These are phyloP conservation scores for Dicrostonyx torquatus DNA, from an alignment of 2,797 vertebrate species.

Conservation along the genomic window DNA sequence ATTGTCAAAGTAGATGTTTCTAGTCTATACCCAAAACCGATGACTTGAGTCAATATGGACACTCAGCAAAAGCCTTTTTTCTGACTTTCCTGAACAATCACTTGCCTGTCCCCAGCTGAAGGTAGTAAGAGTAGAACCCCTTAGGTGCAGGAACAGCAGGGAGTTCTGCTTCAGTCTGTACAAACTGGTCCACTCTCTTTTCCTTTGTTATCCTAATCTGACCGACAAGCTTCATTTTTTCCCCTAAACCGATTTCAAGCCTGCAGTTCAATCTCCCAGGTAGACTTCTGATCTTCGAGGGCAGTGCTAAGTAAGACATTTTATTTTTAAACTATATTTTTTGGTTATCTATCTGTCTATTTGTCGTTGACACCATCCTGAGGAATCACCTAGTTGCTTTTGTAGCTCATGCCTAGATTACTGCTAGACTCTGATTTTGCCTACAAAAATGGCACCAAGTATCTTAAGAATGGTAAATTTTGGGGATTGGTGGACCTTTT, in stretches of 20 bases:
- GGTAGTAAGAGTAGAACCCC: not conserved
- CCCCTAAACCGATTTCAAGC: not conserved
- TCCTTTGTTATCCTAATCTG: slow-evolving; percentile 7
- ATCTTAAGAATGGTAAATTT: slow-evolving; percentile 15
- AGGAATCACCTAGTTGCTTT: slow-evolving; percentile 12
- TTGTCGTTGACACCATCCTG: not conserved
- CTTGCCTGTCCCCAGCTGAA: not conserved
- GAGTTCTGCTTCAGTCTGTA: not conserved
- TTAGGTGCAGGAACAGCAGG: not conserved
- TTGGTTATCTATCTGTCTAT: not conserved
- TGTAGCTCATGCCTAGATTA: not conserved
- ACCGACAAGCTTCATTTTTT: not conserved
- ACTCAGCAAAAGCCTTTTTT: not conserved
- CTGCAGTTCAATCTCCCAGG: not conserved
- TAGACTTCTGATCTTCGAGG: not conserved
- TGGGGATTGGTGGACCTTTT: not conserved
- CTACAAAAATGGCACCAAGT: not conserved
- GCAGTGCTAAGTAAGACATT: not conserved
- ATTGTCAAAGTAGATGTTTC: slow-evolving; percentile 35
- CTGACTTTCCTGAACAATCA: slow-evolving; percentile 41
- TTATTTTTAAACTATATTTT: not conserved
- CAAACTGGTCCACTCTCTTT: not conserved
- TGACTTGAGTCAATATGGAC: not conserved
- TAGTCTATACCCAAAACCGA: not conserved
- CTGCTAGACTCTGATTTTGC: not conserved